These are phyloP conservation scores for Scomberomorus guttatus DNA, from an alignment of 2,797 vertebrate genomes.

Conservation along the genomic window DNA sequence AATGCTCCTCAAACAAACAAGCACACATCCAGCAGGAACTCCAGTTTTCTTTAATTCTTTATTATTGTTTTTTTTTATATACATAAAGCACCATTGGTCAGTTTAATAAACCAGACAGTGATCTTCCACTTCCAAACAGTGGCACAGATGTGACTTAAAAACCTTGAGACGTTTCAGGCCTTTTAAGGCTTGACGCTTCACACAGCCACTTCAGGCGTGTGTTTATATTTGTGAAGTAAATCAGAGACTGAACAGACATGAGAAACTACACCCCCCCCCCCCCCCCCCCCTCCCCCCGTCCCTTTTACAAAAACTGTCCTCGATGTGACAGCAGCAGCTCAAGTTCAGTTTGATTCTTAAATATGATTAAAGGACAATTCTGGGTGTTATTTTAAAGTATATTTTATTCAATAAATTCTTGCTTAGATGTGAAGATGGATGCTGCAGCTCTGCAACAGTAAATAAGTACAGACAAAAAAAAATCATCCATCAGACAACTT, in stretches of 20 bases:
- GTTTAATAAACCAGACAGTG: background rate
- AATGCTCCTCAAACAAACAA: background rate
- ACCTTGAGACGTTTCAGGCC: background rate
- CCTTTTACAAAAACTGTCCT: too few species aligned
- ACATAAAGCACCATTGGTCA: conserved; percentile 43
- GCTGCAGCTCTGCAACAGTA: too few species aligned
- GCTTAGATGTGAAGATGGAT: too few species aligned
- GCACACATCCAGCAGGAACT: background rate
- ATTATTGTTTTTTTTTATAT: background rate
- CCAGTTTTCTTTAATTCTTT: conserved; percentile 14
- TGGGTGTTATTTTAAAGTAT: background rate
- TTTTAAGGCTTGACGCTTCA: too few species aligned
- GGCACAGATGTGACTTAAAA: background rate
- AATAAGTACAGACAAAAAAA: too few species aligned
- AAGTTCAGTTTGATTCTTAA: background rate
- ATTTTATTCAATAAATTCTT: background rate
- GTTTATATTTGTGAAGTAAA: background rate
- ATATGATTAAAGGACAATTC: background rate
- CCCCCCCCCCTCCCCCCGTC: background rate
- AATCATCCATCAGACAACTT: too few species aligned
- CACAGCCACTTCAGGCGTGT: background rate
- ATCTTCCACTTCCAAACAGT: conserved; percentile 7
- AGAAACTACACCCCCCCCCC: background rate
- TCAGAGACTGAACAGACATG: background rate
- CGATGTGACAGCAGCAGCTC: background rate